Evolutionary conservation across 1,140 invertebrate species (phyloP).

Genomic region (Anastrepha obliqua): DNA sequence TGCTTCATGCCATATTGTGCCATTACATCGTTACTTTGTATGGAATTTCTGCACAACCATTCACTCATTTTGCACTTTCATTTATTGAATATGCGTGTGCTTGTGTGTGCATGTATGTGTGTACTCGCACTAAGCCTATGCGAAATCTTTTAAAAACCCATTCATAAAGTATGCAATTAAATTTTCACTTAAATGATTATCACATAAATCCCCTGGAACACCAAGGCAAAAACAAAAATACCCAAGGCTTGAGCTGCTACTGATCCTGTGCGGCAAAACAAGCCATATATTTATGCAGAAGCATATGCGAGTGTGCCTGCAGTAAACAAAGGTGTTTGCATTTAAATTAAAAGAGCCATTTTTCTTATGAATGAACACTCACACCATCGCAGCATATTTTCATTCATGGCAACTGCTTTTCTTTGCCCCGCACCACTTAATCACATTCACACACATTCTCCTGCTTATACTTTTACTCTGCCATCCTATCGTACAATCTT

Average conservation of each 20-base stretch:
- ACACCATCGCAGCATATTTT: constrained; percentile 1
- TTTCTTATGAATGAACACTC: constrained; percentile 62
- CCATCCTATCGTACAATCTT: no score
- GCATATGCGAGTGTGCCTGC: neutral
- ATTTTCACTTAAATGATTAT: constrained; percentile 75
- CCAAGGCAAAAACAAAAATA: constrained; percentile 25
- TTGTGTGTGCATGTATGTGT: neutral
- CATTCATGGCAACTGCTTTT: neutral
- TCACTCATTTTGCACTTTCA: neutral
- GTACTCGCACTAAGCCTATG: constrained; percentile 44
- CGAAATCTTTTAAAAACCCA: constrained; percentile 60
- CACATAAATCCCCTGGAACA: constrained; percentile 69
- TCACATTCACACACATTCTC: neutral
- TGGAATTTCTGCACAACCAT: neutral
- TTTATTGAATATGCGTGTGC: neutral
- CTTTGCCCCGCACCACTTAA: neutral
- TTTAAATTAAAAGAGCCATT: constrained; percentile 75
- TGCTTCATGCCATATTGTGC: neutral
- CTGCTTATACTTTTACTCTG: neutral
- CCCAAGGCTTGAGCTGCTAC: neutral
- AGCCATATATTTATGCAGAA: neutral
- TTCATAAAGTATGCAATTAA: constrained; percentile 74
- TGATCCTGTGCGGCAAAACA: neutral
- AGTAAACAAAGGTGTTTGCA: constrained; percentile 71
- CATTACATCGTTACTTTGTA: constrained; percentile 24